A percentile compares a stretch with the other conserved stretches of the same genome.
Conservation (phyloP, 2,888 invertebrate genomes). For the Brassicogethes aeneus region DNA sequence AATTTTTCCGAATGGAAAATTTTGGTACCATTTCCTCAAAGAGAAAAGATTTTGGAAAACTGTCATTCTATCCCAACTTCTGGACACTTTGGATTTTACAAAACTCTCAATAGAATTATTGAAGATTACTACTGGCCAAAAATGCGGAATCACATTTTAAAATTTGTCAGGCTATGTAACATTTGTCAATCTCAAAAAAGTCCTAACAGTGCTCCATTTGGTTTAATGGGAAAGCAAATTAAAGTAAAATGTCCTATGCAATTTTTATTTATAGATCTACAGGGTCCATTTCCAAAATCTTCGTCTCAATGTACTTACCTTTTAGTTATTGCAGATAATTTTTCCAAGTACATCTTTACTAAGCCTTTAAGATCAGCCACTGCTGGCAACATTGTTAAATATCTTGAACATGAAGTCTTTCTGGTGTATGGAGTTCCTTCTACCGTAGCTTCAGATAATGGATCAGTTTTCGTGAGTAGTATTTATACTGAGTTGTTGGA, state of each 20-base stretch:
- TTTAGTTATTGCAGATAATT: conserved; percentile 10
- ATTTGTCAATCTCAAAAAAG: conserved; percentile 17
- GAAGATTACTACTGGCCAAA: conserved; percentile 16
- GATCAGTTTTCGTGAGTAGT: conserved; percentile 7
- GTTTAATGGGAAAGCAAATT: conserved; percentile 16
- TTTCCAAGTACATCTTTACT: conserved; percentile 10
- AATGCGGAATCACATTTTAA: conserved; percentile 12
- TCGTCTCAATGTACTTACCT: conserved; percentile 9
- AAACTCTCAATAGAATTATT: conserved; percentile 14
- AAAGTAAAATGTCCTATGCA: conserved; percentile 12
- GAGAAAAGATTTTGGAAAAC: conserved; percentile 7
- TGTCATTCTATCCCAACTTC: conserved; percentile 10
- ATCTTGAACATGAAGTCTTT: conserved; percentile 8
- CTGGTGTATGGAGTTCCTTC: conserved; percentile 8
- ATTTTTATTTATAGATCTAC: conserved; percentile 11
- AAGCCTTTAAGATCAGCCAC: conserved; percentile 9
- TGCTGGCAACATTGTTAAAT: conserved; percentile 6
- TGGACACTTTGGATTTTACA: conserved; percentile 16
- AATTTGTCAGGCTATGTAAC: conserved; percentile 14
- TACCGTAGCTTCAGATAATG: conserved; percentile 9
- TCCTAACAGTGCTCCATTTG: conserved; percentile 8
- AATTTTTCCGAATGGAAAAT: conserved; percentile 16
- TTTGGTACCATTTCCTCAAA: conserved; percentile 12
- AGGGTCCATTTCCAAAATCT: conserved; percentile 14
- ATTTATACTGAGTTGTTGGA: conserved; percentile 7